phyloP scores from a whole-genome alignment of 2,888 invertebrate species.

The Bombylius discolor region DNA sequence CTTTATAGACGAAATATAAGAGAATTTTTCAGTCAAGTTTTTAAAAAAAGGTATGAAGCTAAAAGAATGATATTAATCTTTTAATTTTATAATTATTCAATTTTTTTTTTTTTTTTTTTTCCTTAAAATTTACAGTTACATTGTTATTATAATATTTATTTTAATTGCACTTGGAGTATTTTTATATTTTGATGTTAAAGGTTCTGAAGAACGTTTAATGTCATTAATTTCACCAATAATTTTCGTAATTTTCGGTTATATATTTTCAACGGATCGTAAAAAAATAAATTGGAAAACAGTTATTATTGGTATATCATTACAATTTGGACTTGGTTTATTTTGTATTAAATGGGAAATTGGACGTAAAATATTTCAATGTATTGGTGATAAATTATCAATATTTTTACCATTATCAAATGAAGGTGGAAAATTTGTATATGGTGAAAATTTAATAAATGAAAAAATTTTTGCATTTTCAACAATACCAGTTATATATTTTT shows the following conservation, averaged over 20 bases:
- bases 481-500: conserved; percentile 85
- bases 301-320: conserved; percentile 63
- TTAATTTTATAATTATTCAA: no score
- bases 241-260: conserved; percentile 49
- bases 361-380: conserved; percentile 45
- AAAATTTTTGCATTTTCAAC: conserved; percentile 79
- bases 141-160: conserved; percentile 34
- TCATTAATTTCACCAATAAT: conserved; percentile 54
- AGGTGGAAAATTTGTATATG: conserved; percentile 79
- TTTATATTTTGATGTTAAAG: conserved; percentile 50
- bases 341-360: conserved; percentile 79
- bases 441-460: conserved; percentile 46
- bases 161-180: conserved; percentile 43
- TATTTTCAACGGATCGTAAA: conserved; percentile 47
- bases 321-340: conserved; percentile 71
- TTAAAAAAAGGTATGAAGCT: no score
- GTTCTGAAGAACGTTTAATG: conserved; percentile 46
- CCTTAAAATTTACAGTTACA: background rate
- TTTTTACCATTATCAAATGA: conserved; percentile 68
- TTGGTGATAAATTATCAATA: conserved; percentile 50
- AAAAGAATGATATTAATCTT: conserved; percentile 24
- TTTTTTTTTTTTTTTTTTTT: background rate
- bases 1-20: no score
- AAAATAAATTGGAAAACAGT: conserved; percentile 69
- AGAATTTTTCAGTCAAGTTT: no score